Conservation (phyloP, 37 sponge, comb jelly and placozoan species). For the Diacarnus erythraeanus region DNA sequence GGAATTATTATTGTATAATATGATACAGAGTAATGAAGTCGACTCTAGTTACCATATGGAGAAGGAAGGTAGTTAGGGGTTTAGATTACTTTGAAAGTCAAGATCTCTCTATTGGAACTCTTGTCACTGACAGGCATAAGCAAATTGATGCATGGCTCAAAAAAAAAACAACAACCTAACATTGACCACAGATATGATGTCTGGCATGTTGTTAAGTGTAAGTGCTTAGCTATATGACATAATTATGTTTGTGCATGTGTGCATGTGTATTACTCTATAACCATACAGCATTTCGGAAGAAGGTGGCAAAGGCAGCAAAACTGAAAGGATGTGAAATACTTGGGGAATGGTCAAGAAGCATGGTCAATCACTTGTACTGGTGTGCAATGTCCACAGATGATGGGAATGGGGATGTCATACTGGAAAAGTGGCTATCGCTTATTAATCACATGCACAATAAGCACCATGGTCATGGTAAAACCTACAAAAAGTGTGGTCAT, state of each 20-base stretch:
- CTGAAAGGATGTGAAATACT: constrained; percentile 38
- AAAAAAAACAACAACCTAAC: constrained; percentile 7
- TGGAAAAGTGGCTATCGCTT: constrained; percentile 61
- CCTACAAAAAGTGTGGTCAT: constrained; percentile 5
- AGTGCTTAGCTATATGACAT: too few species aligned
- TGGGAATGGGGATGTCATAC: constrained; percentile 23
- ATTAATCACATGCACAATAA: constrained; percentile 61
- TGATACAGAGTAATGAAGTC: constrained; percentile 39
- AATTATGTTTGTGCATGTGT: not conserved
- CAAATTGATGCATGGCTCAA: constrained; percentile 44
- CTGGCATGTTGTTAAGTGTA: constrained; percentile 76
- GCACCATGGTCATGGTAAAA: not conserved
- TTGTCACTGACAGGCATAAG: constrained; percentile 49
- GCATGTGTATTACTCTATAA: not conserved
- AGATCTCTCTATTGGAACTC: constrained; percentile 4
- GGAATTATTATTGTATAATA: not conserved
- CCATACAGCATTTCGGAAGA: constrained; percentile 9
- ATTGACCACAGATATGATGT: constrained; percentile 51
- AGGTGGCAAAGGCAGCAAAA: constrained; percentile 11
- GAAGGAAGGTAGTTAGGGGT: constrained; percentile 35
- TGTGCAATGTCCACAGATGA: constrained; percentile 38
- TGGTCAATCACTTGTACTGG: constrained; percentile 66
- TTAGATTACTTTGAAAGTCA: constrained; percentile 17
- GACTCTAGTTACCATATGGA: constrained; percentile 52
- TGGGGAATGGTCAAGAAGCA: constrained; percentile 40